Base-by-base conservation (phyloP, 2,113 vertebrate species). In the Zosterops borbonicus region DNA sequence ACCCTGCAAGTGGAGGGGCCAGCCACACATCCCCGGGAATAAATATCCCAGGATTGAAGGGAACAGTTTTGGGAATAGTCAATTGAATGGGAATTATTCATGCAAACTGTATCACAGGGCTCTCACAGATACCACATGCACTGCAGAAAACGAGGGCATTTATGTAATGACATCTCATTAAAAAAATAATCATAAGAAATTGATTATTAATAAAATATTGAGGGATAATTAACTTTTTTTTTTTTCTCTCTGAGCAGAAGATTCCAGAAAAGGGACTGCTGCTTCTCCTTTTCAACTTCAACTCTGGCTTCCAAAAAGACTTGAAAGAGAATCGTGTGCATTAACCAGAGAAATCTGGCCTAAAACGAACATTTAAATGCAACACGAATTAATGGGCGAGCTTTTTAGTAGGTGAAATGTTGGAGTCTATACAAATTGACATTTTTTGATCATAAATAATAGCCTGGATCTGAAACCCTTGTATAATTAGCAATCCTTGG, bases 131-230 rank as follows among this genome's bases (percentile, higher is more conserved):
- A 93, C 79, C 85, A 88, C 82, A 88, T 52, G 60, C 76, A 81
- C 93, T 94, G 64, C 92, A 90, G 94, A 86, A 97, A 95, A 93
- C 60, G 90, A 96, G 73, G 92, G 79, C 49, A 64, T 94, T 96
- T 96, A 84, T 87, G 90, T 78, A 89, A 93, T 71, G 94, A 74
- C 75, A 63, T 87, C 84, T 95, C 74, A 46, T 97, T 94, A 94
- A 95, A 94, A 95, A 94, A 96, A 95, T 60, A 96, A 94, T 92
- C 79, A 86, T 74, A 92, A 95, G 92, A 93, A 96, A 95, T 96
- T 94, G 91, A 96, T 96, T 95, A 93, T 92, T 97, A 95, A 94
- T 97, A 95, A 97, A 96, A 95, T 94, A 95, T 95, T 94, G 94
- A 90, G 92, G 69, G 27, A 86, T 83, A 93, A 96, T 94, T 86